Percentiles rank a stretch among this genome's conserved stretches.
Conservation (phyloP, 2,113 vertebrate species). For the Lepus europaeus region DNA sequence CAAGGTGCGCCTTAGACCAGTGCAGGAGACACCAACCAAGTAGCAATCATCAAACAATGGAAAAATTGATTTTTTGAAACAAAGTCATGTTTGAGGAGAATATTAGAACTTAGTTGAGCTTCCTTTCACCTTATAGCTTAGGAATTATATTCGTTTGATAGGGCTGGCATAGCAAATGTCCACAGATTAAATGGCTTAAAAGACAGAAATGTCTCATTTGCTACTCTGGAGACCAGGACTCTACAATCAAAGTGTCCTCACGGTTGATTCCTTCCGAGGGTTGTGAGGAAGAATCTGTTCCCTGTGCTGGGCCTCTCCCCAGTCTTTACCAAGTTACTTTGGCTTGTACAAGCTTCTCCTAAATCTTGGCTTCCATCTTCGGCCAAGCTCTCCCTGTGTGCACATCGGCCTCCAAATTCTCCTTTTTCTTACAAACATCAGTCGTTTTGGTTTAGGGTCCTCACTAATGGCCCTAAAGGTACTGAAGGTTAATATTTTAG, state of each 20-base stretch:
- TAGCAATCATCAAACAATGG: background rate
- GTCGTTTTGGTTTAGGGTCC: background rate
- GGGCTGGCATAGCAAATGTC: background rate
- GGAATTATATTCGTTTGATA: background rate
- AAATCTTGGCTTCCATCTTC: background rate
- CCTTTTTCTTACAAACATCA: background rate
- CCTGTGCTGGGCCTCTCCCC: background rate
- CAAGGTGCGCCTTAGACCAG: background rate
- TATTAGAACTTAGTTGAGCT: background rate
- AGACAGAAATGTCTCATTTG: background rate
- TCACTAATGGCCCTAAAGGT: background rate
- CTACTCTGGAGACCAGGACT: background rate
- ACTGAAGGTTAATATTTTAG: background rate
- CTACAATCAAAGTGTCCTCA: background rate
- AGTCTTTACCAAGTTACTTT: background rate
- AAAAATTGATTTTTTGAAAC: background rate
- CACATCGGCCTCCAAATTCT: background rate
- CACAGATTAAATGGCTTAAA: background rate
- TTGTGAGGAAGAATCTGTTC: background rate
- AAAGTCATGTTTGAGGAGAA: background rate
- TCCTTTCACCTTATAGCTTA: background rate
- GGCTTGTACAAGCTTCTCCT: background rate
- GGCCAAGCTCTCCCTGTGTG: background rate
- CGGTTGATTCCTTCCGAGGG: background rate
- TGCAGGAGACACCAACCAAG: background rate